Evolutionary conservation across 64 coral and sea anemone species (phyloP).

Genomic region (Pocillopora verrucosa): DNA sequence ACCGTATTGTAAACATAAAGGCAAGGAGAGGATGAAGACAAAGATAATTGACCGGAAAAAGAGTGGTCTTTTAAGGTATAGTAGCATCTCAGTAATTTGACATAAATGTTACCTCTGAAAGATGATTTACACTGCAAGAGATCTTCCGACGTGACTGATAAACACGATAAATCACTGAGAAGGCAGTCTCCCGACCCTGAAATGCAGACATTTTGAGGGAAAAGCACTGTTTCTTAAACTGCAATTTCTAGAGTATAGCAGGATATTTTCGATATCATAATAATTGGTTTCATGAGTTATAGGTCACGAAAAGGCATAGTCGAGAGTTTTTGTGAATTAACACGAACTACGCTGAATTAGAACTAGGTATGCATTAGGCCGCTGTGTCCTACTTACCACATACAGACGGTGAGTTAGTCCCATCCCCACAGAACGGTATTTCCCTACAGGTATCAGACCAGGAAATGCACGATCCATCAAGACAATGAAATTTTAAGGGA

Average conservation of each 20-base stretch:
- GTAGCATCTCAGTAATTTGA: too few relatives aligned
- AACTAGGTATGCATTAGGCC: neutral
- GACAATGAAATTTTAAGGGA: neutral
- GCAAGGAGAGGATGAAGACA: neutral
- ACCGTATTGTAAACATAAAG: neutral
- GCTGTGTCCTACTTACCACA: neutral
- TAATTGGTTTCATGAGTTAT: too few relatives aligned
- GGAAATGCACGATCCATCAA: slow-evolving; percentile 24
- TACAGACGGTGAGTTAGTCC: neutral
- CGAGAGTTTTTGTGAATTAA: too few relatives aligned
- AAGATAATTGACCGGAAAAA: too few relatives aligned
- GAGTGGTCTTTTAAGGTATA: too few relatives aligned
- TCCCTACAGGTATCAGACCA: neutral
- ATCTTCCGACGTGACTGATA: neutral
- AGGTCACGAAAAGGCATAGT: too few relatives aligned
- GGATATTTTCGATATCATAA: too few relatives aligned
- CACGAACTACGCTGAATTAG: too few relatives aligned
- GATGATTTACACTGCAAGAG: neutral
- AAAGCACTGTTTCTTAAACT: too few relatives aligned
- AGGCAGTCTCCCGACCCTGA: slow-evolving; percentile 1
- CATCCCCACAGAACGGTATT: neutral
- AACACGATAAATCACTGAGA: neutral
- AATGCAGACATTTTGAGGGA: neutral
- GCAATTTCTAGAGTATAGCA: too few relatives aligned
- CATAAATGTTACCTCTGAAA: neutral